Percentiles rank a stretch among this genome's conserved stretches.
phyloP scores from a whole-genome alignment of 2,888 invertebrate genomes.

The Chymomyza procnemis region DNA sequence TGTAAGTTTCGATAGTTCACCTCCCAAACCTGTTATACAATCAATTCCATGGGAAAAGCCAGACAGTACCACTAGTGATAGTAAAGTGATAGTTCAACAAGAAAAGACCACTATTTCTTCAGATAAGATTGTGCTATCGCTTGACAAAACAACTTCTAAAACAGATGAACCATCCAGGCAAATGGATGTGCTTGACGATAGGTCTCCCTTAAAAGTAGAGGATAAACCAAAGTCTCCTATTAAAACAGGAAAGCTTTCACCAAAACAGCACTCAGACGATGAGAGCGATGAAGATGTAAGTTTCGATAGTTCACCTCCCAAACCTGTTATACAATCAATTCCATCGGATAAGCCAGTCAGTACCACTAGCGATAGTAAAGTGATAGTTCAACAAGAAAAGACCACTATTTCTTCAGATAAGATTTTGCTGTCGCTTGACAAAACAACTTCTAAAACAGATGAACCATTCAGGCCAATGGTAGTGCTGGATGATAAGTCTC shows the following conservation, averaged over 20 bases:
- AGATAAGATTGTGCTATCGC: background rate
- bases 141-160: background rate
- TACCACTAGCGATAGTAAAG: background rate
- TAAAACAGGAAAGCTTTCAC: background rate
- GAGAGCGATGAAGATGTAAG: background rate
- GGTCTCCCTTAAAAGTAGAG: background rate
- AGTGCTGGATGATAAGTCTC: background rate
- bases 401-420: too few species aligned
- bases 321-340: background rate
- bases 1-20: background rate
- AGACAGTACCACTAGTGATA: background rate
- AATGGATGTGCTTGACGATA: background rate
- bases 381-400: background rate
- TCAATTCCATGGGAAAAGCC: background rate
- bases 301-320: background rate
- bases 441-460: too few species aligned
- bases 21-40: background rate
- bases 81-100: too few species aligned
- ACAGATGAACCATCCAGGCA: background rate
- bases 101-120: background rate
- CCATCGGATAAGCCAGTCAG: background rate
- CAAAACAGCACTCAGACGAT: background rate
- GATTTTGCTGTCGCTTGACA: too few species aligned
- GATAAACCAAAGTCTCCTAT: background rate
- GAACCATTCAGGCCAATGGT: too few species aligned